Base-by-base conservation (phyloP, 2,797 vertebrate species). In the Petrocephalus sullivani region DNA sequence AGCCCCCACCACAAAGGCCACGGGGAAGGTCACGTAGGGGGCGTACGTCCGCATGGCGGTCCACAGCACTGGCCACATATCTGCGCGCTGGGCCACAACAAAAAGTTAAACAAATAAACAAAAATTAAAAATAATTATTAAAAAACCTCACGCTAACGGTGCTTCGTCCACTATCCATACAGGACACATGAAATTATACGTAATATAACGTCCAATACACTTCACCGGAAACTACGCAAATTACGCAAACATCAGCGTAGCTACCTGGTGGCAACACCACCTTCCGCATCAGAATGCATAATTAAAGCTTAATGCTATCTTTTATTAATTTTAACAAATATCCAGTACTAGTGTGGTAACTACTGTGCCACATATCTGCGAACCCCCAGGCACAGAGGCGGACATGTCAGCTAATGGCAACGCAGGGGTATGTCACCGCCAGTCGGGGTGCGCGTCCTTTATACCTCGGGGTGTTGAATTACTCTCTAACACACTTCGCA, bases 21-120 rank as follows among this genome's bases (percentile, higher is more conserved):
- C 97, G 0, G 98, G 98, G 94, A 99, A 99, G 58, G 98, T 99
- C 91, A 99, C 91, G 6, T 98, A 99, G 0, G 98, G 98, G 6
- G 97, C 97, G n/a, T 99, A 99, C 90, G 97, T 95, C 89, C 98
- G 97, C 90, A 97, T 87, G 28, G 95, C 94, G 0, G 94, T 94
- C 97, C 97, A 98, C 0, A 98, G 0, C 23, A 98, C 58, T 51
- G 97, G 97, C 98, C 97, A 99, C 98, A 99, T 99, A 93, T 91
- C 90, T 93, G 91, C 86, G 87, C 41, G 19, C 16, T n/a, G 23
- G 49, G 51, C 51, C 51, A 49, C 82, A 54, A 75, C 82, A 23
- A 51, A 16, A 85, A 16, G 61, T 16, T 16, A 88, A 88, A 83
- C 37, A 71, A 33, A 67, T 14, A 67, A 37, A 71, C 64, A 71